These are phyloP conservation scores for Leptodactylus fallax DNA, from an alignment of 2,797 vertebrate species.

Conservation along the genomic window DNA sequence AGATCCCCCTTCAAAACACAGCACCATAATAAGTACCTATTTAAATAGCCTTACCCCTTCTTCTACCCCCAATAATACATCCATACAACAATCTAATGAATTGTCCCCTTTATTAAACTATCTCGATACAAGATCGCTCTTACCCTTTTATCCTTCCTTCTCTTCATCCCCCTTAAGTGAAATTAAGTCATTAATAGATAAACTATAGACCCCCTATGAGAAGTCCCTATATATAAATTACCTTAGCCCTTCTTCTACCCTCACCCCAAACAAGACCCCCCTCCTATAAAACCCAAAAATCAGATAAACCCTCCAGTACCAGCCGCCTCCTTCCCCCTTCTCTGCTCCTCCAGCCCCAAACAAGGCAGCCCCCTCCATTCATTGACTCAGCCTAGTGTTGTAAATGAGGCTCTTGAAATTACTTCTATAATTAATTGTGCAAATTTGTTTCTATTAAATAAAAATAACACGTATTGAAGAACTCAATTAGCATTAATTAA, in stretches of 20 bases:
- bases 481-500: constrained; percentile 99
- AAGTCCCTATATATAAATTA: not conserved
- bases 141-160: too few relatives aligned
- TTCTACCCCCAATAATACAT: too few relatives aligned
- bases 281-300: not conserved
- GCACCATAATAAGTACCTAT: too few relatives aligned
- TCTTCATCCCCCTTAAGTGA: too few relatives aligned
- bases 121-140: too few relatives aligned
- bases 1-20: too few relatives aligned
- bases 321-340: not conserved
- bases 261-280: not conserved
- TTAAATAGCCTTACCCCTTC: too few relatives aligned
- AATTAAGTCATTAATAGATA: too few relatives aligned
- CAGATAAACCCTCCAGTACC: not conserved
- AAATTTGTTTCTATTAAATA: constrained; percentile 99
- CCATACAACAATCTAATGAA: too few relatives aligned
- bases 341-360: not conserved
- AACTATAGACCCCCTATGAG: not conserved
- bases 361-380: constrained; percentile 64
- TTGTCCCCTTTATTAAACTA: too few relatives aligned
- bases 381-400: constrained; percentile 80
- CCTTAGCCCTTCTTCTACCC: not conserved
- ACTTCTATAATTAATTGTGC: constrained; percentile 99
- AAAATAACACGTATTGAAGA: constrained; percentile 99
- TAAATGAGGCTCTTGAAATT: constrained; percentile 98